Evolutionary conservation across 2,797 vertebrate species (phyloP).

Genomic region (Buphagus erythrorhynchus): DNA sequence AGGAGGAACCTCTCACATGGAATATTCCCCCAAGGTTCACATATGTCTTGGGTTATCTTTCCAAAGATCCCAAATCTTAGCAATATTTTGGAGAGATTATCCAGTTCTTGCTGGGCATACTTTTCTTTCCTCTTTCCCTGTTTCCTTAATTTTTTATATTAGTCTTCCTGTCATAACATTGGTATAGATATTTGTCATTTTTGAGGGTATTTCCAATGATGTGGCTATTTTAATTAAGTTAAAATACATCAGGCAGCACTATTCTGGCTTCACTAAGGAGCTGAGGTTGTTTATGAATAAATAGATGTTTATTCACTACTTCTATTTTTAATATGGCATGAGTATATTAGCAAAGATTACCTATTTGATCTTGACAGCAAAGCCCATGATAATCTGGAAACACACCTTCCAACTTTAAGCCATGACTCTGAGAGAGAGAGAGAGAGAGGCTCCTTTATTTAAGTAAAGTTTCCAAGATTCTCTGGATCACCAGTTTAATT

Average conservation of each 20-base stretch:
- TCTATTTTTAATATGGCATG: not conserved
- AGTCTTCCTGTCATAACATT: not conserved
- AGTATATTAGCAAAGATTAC: not conserved
- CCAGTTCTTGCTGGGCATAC: not conserved
- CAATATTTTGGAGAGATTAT: not conserved
- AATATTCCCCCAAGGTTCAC: not conserved
- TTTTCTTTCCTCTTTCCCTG: not conserved
- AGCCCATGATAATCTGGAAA: constrained; percentile 42
- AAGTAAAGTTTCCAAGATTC: constrained; percentile 64
- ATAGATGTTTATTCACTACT: not conserved
- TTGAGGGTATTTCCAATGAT: not conserved
- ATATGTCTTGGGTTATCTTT: not conserved
- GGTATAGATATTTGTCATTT: not conserved
- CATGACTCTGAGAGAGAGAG: constrained; percentile 14
- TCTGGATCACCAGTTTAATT: constrained; percentile 69
- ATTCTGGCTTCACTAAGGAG: not conserved
- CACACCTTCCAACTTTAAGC: constrained; percentile 35
- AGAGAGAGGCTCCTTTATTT: constrained; percentile 62
- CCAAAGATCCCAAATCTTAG: not conserved
- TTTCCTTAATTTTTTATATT: not conserved
- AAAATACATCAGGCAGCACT: not conserved
- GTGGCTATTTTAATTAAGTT: not conserved
- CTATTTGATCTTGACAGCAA: not conserved
- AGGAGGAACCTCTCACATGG: not conserved
- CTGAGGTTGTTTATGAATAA: not conserved